Evolutionary conservation across 2,888 invertebrate genomes (phyloP), one percentile per base, ranked within the genome.

Genomic region (Agapetus fuscipes): DNA sequence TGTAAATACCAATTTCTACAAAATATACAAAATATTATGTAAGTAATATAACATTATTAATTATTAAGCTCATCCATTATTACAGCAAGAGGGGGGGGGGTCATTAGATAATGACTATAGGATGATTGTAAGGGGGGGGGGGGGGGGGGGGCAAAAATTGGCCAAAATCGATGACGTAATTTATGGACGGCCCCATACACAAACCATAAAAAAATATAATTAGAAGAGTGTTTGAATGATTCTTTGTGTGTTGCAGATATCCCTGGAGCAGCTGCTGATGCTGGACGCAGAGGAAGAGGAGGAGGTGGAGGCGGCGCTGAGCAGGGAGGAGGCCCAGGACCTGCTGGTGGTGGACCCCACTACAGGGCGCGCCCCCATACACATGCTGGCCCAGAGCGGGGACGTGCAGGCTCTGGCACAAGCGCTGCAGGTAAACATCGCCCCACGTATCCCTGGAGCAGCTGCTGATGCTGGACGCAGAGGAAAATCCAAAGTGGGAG

Each of bases 351-450:
- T 42, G 15, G 64, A 62, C 2, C 48, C 53, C 63, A 24, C 40
- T 3, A 40, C 40, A 41, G 79, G 80, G 35, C 77, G 85, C 26
- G 81, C 82, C 1, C 64, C 81, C 1, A 72, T 89, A 17, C 85
- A 86, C 56, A 83, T 81, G 34, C 66, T 88, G 17, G 81, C 85
- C 5, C 76, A 82, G 39, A 80, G 78, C 53, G 87, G 85, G 1
- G 83, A 85, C 49, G 76, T 80, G 24, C 75, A 77, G 30, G 60
- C 82, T 1, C 61, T 86, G 11, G 71, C 74, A 42, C 64, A 76
- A 16, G 67, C 81, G 2, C 55, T 83, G 15, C 76, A 82, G 56
- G 78, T 68, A 17, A 33, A 17, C 10, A 30, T 14, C 7, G 5
- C 31, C 31, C 5, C 6, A 12, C 28, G 4, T 28, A 6, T 28